phyloP scores from a whole-genome alignment of 2,888 invertebrate species.

The Polymixis flavicincta region DNA sequence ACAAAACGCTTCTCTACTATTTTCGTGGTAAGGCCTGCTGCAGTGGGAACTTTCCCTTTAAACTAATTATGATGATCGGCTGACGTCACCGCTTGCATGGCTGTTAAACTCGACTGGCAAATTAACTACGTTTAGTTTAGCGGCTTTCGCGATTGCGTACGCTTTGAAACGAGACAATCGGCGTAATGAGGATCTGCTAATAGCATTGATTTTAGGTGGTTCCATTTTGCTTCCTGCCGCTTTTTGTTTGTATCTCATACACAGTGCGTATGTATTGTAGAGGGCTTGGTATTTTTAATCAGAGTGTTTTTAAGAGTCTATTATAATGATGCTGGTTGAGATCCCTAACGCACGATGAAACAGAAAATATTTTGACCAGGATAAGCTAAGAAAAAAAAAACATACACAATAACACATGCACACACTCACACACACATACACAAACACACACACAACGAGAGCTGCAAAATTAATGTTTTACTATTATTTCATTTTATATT shows the following conservation, averaged over 20 bases:
- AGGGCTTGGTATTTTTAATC: background rate
- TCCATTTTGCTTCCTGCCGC: background rate
- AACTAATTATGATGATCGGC: background rate
- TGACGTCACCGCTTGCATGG: constrained; percentile 7
- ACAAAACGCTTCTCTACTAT: too few relatives aligned
- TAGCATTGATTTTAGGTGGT: background rate
- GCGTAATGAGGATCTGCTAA: background rate
- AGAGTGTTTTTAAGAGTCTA: background rate
- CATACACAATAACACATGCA: too few relatives aligned
- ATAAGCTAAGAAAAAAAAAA: too few relatives aligned
- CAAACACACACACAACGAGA: too few relatives aligned
- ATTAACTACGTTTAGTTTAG: constrained; percentile 11
- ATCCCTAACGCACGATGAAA: too few relatives aligned
- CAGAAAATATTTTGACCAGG: too few relatives aligned
- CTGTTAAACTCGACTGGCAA: background rate
- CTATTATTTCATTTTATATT: too few relatives aligned
- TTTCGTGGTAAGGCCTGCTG: too few relatives aligned
- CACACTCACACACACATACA: too few relatives aligned
- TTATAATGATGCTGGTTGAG: background rate
- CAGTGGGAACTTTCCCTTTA: too few relatives aligned
- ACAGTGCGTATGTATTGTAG: too few relatives aligned
- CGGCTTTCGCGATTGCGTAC: background rate
- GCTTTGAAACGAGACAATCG: background rate
- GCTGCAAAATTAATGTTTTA: too few relatives aligned
- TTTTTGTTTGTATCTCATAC: background rate